phyloP scores from a whole-genome alignment of 2,888 invertebrate genomes.

The Melipona bicolor region DNA sequence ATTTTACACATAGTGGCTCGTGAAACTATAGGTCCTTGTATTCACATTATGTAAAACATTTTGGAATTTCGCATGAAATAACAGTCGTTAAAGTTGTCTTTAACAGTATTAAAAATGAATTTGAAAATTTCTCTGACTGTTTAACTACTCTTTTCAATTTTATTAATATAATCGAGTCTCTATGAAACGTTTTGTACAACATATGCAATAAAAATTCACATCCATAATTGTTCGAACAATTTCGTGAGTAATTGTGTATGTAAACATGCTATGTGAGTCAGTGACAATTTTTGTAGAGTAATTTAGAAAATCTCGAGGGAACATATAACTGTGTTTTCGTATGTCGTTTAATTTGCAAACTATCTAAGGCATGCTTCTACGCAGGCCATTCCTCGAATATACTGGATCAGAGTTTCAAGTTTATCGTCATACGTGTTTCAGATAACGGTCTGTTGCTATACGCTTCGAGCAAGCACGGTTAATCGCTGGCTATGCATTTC shows the following conservation, averaged over 20 bases:
- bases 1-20: neutral
- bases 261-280: neutral
- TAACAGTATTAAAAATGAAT: neutral
- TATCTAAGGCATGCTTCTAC: slow-evolving; percentile 13
- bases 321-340: neutral
- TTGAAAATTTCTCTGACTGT: neutral
- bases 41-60: neutral
- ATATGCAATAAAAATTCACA: neutral
- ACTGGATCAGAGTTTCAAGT: slow-evolving; percentile 61
- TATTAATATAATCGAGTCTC: neutral
- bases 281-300: neutral
- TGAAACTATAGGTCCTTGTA: neutral
- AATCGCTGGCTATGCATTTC: slow-evolving; percentile 53
- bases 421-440: slow-evolving; percentile 61
- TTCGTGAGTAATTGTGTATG: neutral
- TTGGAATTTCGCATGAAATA: neutral
- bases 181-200: neutral
- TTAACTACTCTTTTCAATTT: neutral
- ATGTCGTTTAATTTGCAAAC: slow-evolving; percentile 10
- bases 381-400: slow-evolving; percentile 43
- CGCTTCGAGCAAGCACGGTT: slow-evolving; percentile 55
- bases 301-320: neutral
- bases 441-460: slow-evolving; percentile 70
- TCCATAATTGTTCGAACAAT: neutral
- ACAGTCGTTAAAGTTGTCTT: no score